Percentiles rank a stretch among this genome's conserved stretches.
Conservation (phyloP, 1,140 invertebrate species). For the Thrips palmi region DNA sequence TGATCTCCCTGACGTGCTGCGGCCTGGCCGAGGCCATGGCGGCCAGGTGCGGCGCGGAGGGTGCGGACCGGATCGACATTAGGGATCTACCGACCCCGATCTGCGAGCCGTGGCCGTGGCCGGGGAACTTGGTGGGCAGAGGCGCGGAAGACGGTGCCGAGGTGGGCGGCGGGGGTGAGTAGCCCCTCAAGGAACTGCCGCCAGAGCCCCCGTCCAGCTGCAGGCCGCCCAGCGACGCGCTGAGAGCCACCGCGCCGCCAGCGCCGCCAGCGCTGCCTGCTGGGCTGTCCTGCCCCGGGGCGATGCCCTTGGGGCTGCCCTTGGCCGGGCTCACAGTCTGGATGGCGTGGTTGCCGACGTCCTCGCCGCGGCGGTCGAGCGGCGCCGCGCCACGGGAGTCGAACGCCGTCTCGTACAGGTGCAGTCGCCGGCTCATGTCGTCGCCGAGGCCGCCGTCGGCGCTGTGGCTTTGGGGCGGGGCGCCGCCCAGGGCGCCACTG, state of each 20-base stretch:
- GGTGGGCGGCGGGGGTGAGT: slow-evolving; percentile 39
- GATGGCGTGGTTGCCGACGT: neutral
- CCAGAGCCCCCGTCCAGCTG: slow-evolving; percentile 37
- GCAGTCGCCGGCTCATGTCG: slow-evolving; percentile 47
- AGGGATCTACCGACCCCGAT: no score
- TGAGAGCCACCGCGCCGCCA: neutral
- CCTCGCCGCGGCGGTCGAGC: no score
- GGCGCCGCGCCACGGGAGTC: no score
- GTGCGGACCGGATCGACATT: no score
- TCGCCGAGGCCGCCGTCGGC: slow-evolving; percentile 21
- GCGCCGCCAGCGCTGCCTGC: neutral
- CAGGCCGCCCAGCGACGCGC: slow-evolving; percentile 31
- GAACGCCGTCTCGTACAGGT: slow-evolving; percentile 75
- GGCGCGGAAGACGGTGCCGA: slow-evolving; percentile 61
- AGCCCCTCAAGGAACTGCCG: slow-evolving; percentile 20
- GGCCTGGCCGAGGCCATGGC: neutral
- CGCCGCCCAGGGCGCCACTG: slow-evolving; percentile 10
- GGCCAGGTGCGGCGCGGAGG: neutral
- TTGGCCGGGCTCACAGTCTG: neutral
- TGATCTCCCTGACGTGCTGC: slow-evolving; percentile 48
- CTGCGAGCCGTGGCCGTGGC: slow-evolving; percentile 31
- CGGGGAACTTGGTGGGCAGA: slow-evolving; percentile 58
- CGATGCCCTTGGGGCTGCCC: slow-evolving; percentile 5
- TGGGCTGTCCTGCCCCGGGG: no score
- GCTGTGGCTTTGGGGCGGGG: no score